phyloP scores from a whole-genome alignment of 2,797 vertebrate genomes.

The Anguilla megastoma region DNA sequence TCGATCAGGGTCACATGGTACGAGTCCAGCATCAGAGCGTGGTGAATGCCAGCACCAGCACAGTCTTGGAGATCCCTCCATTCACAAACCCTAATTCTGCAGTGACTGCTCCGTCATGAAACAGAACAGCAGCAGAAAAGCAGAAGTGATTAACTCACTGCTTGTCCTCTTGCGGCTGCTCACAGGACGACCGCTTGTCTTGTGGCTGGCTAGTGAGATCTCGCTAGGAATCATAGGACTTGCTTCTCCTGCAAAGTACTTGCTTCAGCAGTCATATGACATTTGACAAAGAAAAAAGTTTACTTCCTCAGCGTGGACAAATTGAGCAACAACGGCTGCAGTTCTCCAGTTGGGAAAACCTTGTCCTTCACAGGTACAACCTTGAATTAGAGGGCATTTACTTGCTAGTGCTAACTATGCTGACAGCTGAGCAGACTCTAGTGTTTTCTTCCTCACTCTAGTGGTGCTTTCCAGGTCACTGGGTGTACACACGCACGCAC shows the following conservation, averaged over 20 bases:
- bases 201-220: neutral
- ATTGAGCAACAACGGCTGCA: neutral
- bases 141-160: neutral
- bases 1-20: neutral
- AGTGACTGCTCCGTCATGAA: no score
- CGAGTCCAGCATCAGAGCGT: neutral
- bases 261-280: neutral
- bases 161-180: neutral
- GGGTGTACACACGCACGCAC: neutral
- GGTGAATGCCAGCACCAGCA: neutral
- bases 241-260: neutral
- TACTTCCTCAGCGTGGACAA: neutral
- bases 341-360: neutral
- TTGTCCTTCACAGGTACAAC: neutral
- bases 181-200: neutral
- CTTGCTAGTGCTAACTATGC: neutral
- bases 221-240: neutral
- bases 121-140: neutral
- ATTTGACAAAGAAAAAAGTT: neutral
- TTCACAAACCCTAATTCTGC: neutral
- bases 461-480: neutral
- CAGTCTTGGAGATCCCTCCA: neutral
- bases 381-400: neutral
- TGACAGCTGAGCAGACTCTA: neutral
- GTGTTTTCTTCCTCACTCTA: neutral